Evolutionary conservation across 2,888 invertebrate genomes (phyloP).

Genomic region (Trimorus sp.): DNA sequence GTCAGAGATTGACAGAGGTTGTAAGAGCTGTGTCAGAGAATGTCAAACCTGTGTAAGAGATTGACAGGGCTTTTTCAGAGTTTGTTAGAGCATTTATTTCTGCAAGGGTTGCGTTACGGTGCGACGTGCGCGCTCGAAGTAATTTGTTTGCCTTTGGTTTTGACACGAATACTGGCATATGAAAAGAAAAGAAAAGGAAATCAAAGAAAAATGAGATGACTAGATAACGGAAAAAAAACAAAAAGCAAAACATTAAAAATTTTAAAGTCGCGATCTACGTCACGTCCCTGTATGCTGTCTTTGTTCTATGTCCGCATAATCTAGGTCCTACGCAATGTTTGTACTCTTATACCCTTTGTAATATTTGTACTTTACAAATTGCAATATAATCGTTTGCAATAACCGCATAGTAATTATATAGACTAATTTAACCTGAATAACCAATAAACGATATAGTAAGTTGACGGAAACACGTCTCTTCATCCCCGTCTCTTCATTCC

Average conservation of each 20-base stretch:
- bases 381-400: slow-evolving; percentile 82
- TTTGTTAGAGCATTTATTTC: no score
- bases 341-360: slow-evolving; percentile 81
- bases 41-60: no score
- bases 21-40: no score
- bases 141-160: slow-evolving; percentile 60
- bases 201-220: no score
- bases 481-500: neutral
- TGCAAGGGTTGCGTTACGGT: neutral
- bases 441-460: slow-evolving; percentile 61
- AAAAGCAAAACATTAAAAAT: slow-evolving; percentile 32
- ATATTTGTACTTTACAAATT: slow-evolving; percentile 81
- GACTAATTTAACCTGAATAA: slow-evolving; percentile 56
- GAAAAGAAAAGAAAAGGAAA: slow-evolving; percentile 30
- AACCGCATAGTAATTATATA: slow-evolving; percentile 69
- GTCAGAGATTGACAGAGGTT: no score
- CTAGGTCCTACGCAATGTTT: slow-evolving; percentile 82
- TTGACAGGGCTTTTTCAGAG: no score
- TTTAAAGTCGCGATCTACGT: slow-evolving; percentile 60
- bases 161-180: slow-evolving; percentile 69
- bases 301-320: slow-evolving; percentile 81
- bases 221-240: slow-evolving; percentile 6
- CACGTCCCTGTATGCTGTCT: slow-evolving; percentile 75
- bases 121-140: neutral
- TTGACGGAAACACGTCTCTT: slow-evolving; percentile 26